Evolutionary conservation across 2,113 vertebrate genomes (phyloP).

Genomic region (Ia io): DNA sequence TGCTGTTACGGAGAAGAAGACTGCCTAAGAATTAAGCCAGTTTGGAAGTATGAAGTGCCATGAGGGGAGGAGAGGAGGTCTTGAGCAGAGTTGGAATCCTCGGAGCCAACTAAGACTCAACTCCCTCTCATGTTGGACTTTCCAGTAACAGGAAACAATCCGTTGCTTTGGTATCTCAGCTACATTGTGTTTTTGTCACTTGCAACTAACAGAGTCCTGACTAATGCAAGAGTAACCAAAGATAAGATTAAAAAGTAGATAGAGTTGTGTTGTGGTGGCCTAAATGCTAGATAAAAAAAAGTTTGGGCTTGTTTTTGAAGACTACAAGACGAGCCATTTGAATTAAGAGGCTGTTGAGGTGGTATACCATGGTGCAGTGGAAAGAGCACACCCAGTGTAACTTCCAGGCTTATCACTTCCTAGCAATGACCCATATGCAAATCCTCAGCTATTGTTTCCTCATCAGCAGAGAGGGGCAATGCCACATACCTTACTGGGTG

Average conservation of each 20-base stretch:
- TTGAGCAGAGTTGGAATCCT: neutral
- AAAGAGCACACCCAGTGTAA: neutral
- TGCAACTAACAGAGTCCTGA: neutral
- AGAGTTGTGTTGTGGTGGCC: neutral
- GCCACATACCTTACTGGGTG: neutral
- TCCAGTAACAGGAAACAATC: neutral
- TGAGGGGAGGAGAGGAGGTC: neutral
- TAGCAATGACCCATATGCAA: neutral
- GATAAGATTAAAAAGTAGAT: neutral
- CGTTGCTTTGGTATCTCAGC: neutral
- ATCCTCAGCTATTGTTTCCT: neutral
- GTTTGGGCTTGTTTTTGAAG: neutral
- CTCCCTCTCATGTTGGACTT: neutral
- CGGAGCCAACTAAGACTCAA: neutral
- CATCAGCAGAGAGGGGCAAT: neutral
- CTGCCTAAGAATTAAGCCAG: neutral
- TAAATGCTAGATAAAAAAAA: neutral
- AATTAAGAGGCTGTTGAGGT: neutral
- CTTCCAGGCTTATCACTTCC: neutral
- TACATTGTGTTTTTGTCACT: neutral
- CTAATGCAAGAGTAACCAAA: neutral
- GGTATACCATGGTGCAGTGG: too few relatives aligned
- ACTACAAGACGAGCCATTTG: neutral
- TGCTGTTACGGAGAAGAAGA: neutral
- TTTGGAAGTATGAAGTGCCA: neutral